phyloP scores from a whole-genome alignment of 2,888 invertebrate genomes.

The Deroplatys truncata region DNA sequence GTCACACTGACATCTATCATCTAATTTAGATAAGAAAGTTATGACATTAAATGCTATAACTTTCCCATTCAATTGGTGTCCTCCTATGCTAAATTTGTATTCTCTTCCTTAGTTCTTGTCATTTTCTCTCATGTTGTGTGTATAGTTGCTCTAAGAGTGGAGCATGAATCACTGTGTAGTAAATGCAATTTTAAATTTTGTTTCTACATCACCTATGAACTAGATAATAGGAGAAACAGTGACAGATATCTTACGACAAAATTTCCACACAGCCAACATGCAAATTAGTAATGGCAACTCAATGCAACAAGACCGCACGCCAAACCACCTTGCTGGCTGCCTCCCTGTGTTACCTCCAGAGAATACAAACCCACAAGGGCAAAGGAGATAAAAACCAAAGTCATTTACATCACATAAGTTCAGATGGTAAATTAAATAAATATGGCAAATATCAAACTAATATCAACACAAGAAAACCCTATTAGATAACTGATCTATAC shows the following conservation, averaged over 20 bases:
- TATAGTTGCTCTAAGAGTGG: background rate
- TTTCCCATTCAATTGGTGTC: background rate
- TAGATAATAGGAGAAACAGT: constrained; percentile 26
- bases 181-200: background rate
- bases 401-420: constrained; percentile 19
- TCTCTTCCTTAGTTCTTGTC: background rate
- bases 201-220: background rate
- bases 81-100: background rate
- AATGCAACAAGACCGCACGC: constrained; percentile 19
- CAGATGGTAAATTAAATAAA: constrained; percentile 13
- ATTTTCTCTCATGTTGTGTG: background rate
- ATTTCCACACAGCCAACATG: constrained; percentile 32
- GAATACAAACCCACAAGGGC: constrained; percentile 27
- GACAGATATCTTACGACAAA: constrained; percentile 25
- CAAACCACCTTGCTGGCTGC: constrained; percentile 32
- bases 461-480: constrained; percentile 20
- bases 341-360: constrained; percentile 28
- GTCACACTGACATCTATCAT: background rate
- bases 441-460: constrained; percentile 7
- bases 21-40: background rate
- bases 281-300: constrained; percentile 31
- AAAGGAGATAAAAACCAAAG: constrained; percentile 23
- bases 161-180: background rate
- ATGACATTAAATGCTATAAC: background rate
- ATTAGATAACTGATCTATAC: constrained; percentile 36